Percentiles rank a stretch among this genome's conserved stretches.
Evolutionary conservation across 2,113 vertebrate genomes (phyloP).

Genomic region (Pygoscelis antarcticus): DNA sequence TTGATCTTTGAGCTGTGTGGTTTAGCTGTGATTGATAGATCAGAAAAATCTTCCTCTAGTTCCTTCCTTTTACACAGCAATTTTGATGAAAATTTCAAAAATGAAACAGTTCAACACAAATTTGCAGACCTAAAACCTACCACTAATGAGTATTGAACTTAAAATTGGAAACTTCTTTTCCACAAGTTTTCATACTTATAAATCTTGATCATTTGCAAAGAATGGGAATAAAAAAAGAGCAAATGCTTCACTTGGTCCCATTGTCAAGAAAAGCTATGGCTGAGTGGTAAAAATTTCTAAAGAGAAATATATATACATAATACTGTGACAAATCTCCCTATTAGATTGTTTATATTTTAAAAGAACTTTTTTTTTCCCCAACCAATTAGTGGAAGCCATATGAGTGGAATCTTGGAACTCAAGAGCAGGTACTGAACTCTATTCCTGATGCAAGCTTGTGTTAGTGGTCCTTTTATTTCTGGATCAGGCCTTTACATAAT

Average conservation of each 20-base stretch:
- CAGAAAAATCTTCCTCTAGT: neutral
- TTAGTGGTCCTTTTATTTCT: neutral
- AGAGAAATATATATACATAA: neutral
- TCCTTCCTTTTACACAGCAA: neutral
- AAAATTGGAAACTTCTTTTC: neutral
- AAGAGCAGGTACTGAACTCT: neutral
- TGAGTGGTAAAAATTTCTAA: neutral
- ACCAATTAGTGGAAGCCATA: neutral
- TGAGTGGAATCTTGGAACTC: too few relatives aligned
- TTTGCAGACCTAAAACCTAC: neutral
- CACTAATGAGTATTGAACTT: neutral
- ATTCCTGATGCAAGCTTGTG: neutral
- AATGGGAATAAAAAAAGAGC: neutral
- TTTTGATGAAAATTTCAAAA: neutral
- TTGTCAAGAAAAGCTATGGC: neutral
- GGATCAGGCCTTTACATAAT: neutral
- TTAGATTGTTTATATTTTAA: neutral
- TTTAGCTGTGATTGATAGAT: neutral
- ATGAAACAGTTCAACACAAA: neutral
- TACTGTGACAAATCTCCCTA: neutral
- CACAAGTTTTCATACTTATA: neutral
- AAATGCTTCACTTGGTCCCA: neutral
- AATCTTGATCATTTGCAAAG: neutral
- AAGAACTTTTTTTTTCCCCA: neutral
- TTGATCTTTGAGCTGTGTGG: neutral